A percentile compares a stretch with the other conserved stretches of the same genome.
phyloP scores from a whole-genome alignment of 1,140 invertebrate species.

The Drosophila fuyamai region DNA sequence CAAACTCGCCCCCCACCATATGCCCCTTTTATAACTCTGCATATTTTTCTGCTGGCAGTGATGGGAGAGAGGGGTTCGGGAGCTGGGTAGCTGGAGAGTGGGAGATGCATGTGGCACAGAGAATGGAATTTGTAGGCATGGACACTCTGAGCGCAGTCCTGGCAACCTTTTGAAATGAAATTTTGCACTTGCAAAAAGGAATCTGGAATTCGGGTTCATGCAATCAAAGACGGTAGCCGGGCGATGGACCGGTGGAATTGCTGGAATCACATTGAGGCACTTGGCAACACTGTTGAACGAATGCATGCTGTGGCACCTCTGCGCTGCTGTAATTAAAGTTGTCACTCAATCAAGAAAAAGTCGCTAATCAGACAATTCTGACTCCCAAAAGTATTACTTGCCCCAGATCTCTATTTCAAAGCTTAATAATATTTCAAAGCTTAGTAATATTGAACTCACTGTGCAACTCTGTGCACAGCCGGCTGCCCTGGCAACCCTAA shows the following conservation, averaged over 20 bases:
- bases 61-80: neutral
- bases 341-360: slow-evolving; percentile 3
- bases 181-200: slow-evolving; percentile 27
- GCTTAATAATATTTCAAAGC: too few species aligned
- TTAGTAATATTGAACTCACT: neutral
- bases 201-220: slow-evolving; percentile 20
- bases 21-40: slow-evolving; percentile 2
- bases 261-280: slow-evolving; percentile 11
- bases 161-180: slow-evolving; percentile 23
- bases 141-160: neutral
- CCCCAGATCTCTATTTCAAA: neutral
- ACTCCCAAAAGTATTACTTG: neutral
- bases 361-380: neutral
- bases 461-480: neutral
- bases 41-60: neutral
- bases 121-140: slow-evolving; percentile 31
- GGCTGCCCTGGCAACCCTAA: neutral
- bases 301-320: neutral
- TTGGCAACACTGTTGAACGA: slow-evolving; percentile 6
- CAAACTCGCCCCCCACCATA: neutral
- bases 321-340: neutral
- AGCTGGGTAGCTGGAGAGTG: neutral
- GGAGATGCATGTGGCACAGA: slow-evolving; percentile 18
- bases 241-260: neutral
- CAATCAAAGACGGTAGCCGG: neutral